Base-by-base conservation (phyloP, 2,797 vertebrate genomes). In the Gambelia wislizenii region DNA sequence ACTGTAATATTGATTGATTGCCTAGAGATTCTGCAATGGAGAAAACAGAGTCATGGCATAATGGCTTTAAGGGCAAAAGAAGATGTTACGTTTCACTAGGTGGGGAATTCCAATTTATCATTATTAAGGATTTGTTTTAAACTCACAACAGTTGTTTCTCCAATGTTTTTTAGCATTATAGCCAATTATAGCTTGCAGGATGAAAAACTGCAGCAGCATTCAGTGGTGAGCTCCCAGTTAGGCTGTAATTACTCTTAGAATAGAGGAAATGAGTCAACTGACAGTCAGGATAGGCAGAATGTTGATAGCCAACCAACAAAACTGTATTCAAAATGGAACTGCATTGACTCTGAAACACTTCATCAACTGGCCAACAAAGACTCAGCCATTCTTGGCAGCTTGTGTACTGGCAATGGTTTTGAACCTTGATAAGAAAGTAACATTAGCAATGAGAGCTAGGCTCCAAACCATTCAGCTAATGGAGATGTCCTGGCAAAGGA, bases 401-500 rank as follows among this genome's bases (percentile, higher is more conserved):
- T 70, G 49, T 0, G 0, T 0, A 3, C 44, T 86, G 84, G 79
- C 84, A 27, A n/a, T 22, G 47, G 92, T 89, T 77, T 20, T 0
- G 12, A 36, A 85, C 54, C 6, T 54, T 52, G 80, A 75, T 52
- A n/a, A 89, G 69, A 83, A 88, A 80, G 42, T 39, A 0, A 0
- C 0, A 74, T 39, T 86, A 67, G 90, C 91, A 91, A 22, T 69
- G 27, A 54, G 20, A 1, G 5, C 56, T 27, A 52, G 77, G 49
- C 69, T 42, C 44, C 30, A 0, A 7, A 52, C n/a, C 76, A 30
- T 79, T 27, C 84, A 72, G 56, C 44, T 59, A 70, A 89, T 3
- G 25, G 86, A 90, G 89, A 85, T 77, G 89, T 80, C 69, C 78
- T 92, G 87, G 91, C 86, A 92, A 89, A 1, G 88, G 70, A 52